Evolutionary conservation across 1,140 invertebrate genomes (phyloP).

Genomic region (Octopus bimaculoides): DNA sequence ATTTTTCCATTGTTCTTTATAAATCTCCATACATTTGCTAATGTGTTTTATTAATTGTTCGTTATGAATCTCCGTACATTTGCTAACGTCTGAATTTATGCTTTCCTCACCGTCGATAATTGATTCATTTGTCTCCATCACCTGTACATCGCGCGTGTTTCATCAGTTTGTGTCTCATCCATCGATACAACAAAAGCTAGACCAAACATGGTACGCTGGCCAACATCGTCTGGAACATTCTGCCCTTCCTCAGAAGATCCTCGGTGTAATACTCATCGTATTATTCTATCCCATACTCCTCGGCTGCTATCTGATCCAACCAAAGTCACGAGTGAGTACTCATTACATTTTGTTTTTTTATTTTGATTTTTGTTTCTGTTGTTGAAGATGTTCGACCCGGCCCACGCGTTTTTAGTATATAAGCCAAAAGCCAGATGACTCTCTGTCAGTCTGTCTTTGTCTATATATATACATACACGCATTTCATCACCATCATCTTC

Average conservation of each 20-base stretch:
- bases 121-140: no score
- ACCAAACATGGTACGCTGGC: constrained; percentile 58
- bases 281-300: constrained; percentile 45
- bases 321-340: constrained; percentile 22
- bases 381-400: no score
- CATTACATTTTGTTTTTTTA: neutral
- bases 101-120: no score
- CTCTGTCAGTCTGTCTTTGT: neutral
- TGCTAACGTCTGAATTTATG: no score
- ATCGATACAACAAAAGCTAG: constrained; percentile 54
- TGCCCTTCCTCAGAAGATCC: constrained; percentile 25
- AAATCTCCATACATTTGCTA: no score
- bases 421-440: neutral
- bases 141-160: no score
- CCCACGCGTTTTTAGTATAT: no score
- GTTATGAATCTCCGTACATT: no score
- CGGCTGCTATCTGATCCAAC: constrained; percentile 38
- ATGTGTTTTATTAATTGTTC: no score
- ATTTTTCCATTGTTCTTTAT: no score
- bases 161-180: constrained; percentile 55
- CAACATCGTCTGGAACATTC: constrained; percentile 37
- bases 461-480: neutral
- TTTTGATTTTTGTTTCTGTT: no score
- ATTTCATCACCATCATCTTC: neutral
- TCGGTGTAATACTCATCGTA: constrained; percentile 29